Evolutionary conservation across 2,797 vertebrate genomes (phyloP), one percentile per base, ranked within the genome.

Genomic region (Sarcophilus harrisii): DNA sequence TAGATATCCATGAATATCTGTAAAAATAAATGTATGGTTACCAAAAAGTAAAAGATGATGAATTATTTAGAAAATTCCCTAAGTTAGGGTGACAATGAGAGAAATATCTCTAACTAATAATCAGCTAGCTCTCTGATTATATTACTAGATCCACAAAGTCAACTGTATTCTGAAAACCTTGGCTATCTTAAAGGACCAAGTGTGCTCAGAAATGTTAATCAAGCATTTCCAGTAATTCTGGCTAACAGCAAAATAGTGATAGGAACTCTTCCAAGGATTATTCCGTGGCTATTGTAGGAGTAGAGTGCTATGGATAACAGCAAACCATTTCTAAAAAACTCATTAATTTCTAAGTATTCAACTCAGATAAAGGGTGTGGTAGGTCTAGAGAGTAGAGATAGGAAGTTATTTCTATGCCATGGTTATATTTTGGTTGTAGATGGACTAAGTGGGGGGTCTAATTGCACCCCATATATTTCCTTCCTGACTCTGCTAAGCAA

Each of bases 141-240:
- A 16, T 28, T 45, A 87, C 38, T 87, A 87, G 38, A 27, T 81
- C 73, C 38, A 87, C 38, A 49, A 27, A 87, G 73, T 49, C 73
- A 87, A 87, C 73, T 49, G 73, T 87, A 87, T 87, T 87, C 73
- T 87, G 73, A 87, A 87, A 87, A 87, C 21, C 73, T 87, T 28
- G 38, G 21, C 73, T 87, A 87, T 87, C 73, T 87, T 45, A 27
- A 24, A 87, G 38, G 21, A 45, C 73, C 73, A 49, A 87, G 73
- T 49, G 38, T 27, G 24, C 73, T 87, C 27, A 87, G 73, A 87
- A 87, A 49, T 45, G 73, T 87, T 87, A 87, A 87, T 87, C 73
- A 87, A 87, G 24, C 38, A 87, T 87, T 87, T 87, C 73, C 73
- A 87, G 73, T 49, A 45, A 87, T 87, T 81, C 73, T 87, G 21